Evolutionary conservation across 2,888 invertebrate genomes (phyloP).

Genomic region (Sicus ferrugineus): DNA sequence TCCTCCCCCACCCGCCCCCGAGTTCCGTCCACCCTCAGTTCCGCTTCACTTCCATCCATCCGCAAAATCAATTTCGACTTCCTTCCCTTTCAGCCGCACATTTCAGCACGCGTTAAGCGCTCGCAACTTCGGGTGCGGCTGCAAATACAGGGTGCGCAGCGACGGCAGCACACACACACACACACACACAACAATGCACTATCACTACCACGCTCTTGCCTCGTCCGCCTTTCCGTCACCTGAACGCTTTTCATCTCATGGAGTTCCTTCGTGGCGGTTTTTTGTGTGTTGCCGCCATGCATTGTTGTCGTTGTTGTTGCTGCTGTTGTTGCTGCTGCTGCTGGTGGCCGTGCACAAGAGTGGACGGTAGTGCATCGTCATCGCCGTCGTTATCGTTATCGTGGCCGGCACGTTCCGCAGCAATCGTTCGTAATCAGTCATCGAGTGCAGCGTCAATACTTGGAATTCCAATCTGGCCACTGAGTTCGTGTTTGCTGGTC

Average conservation of each 20-base stretch:
- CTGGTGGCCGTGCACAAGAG: no score
- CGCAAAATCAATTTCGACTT: slow-evolving; percentile 9
- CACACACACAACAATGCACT: no score
- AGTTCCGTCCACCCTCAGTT: neutral
- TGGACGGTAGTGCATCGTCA: no score
- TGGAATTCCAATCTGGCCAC: slow-evolving; percentile 32
- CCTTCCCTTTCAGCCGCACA: neutral
- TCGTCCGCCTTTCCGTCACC: no score
- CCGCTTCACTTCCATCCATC: neutral
- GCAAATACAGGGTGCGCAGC: neutral
- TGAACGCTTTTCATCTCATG: no score
- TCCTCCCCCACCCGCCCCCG: no score
- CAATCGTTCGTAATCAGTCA: slow-evolving; percentile 35
- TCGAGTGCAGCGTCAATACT: slow-evolving; percentile 34
- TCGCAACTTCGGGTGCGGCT: neutral
- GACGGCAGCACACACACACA: no score
- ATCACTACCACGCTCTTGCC: no score
- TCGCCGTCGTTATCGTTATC: neutral
- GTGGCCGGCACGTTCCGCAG: slow-evolving; percentile 17
- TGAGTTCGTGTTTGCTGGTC: slow-evolving; percentile 18
- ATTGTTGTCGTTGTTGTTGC: neutral
- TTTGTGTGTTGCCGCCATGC: neutral
- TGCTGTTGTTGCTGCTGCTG: neutral
- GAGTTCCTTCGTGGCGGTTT: no score
- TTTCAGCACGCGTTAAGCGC: neutral